A percentile compares a stretch with the other conserved stretches of the same genome.
These are phyloP conservation scores for Philhelius pedissequus DNA, from an alignment of 2,888 invertebrate species.

Conservation along the genomic window DNA sequence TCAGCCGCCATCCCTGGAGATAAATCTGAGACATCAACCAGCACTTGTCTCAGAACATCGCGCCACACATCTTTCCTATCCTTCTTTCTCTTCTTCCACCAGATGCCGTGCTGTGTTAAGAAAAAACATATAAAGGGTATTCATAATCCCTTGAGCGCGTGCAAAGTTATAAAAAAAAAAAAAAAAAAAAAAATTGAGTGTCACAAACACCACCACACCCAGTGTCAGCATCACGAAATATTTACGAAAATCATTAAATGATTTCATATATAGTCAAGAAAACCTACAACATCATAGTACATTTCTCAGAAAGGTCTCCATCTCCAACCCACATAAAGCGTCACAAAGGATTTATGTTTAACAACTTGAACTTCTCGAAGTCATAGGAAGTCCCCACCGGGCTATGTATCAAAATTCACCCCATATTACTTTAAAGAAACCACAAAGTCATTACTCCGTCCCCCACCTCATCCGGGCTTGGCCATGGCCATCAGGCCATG, in stretches of 20 bases:
- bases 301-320: background rate
- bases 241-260: background rate
- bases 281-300: background rate
- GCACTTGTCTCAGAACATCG: too few relatives aligned
- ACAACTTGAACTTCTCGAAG: background rate
- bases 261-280: background rate
- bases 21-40: too few relatives aligned
- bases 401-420: background rate
- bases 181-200: too few relatives aligned
- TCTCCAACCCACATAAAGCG: background rate
- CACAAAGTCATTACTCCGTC: slow-evolving; percentile 38
- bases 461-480: background rate
- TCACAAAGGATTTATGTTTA: background rate
- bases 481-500: slow-evolving; percentile 22
- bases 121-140: too few relatives aligned
- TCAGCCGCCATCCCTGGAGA: too few relatives aligned
- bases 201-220: background rate
- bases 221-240: background rate
- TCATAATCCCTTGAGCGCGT: too few relatives aligned
- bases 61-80: too few relatives aligned
- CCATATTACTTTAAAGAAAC: background rate
- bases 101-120: too few relatives aligned
- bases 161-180: too few relatives aligned
- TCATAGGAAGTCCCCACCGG: background rate
- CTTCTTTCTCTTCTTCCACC: too few relatives aligned